phyloP scores from a whole-genome alignment of 1,140 invertebrate genomes.

The Pseudomyrmex pallidus region DNA sequence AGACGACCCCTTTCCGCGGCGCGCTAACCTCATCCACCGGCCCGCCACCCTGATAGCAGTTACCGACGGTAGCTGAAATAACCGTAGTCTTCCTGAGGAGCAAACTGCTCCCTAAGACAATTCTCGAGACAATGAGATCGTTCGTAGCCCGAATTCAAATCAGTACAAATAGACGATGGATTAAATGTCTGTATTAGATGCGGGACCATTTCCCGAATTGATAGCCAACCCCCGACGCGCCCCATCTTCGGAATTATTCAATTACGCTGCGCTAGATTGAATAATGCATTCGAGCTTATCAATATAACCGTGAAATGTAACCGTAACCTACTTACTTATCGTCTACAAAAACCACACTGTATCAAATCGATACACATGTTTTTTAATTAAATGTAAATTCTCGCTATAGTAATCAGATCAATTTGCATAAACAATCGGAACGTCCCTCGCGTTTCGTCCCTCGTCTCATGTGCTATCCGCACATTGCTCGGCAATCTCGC shows the following conservation, averaged over 20 bases:
- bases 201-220: constrained; percentile 38
- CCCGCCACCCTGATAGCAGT: constrained; percentile 65
- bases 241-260: constrained; percentile 49
- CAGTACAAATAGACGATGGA: constrained; percentile 54
- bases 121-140: constrained; percentile 70
- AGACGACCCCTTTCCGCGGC: constrained; percentile 76
- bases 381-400: too few relatives aligned
- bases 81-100: constrained; percentile 63
- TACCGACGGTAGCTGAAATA: constrained; percentile 68
- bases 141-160: constrained; percentile 73
- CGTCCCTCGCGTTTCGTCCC: background rate
- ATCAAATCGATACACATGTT: too few relatives aligned
- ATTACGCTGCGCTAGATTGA: constrained; percentile 22
- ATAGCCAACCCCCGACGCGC: constrained; percentile 26
- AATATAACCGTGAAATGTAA: background rate
- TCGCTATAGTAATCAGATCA: too few relatives aligned
- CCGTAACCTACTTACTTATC: background rate
- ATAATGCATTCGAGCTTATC: constrained; percentile 11
- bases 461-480: constrained; percentile 40
- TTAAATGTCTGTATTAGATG: constrained; percentile 59
- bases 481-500: constrained; percentile 37
- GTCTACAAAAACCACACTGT: background rate
- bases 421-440: too few relatives aligned
- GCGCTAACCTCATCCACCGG: constrained; percentile 73
- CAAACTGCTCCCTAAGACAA: constrained; percentile 67